A percentile compares a stretch with the other conserved stretches of the same genome.
Conservation (phyloP, 1,140 invertebrate genomes). For the Drosophila repleta region DNA sequence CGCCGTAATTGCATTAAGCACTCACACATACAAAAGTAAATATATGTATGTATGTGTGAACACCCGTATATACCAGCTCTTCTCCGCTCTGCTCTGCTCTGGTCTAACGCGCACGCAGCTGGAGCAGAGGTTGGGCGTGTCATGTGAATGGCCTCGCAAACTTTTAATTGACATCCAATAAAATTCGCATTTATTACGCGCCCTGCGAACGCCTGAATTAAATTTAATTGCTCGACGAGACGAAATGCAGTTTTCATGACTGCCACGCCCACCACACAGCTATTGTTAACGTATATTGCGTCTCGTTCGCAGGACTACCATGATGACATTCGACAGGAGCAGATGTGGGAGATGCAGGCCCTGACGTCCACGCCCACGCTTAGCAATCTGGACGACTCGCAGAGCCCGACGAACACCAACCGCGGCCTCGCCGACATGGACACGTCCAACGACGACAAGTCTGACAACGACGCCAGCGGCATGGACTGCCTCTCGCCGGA, state of each 20-base stretch:
- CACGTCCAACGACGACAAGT: conserved; percentile 81
- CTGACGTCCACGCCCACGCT: conserved; percentile 85
- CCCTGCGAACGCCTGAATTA: conserved; percentile 56
- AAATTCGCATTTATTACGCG: conserved; percentile 76
- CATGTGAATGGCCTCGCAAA: conserved; percentile 62
- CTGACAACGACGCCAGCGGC: conserved; percentile 72
- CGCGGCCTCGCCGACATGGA: conserved; percentile 79
- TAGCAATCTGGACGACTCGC: conserved; percentile 73
- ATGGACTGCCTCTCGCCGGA: conserved; percentile 79
- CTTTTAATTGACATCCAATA: conserved; percentile 82
- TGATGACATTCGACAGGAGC: conserved; percentile 93
- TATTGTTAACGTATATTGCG: background rate
- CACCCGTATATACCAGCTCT: background rate
- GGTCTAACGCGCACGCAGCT: conserved; percentile 48
- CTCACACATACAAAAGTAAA: conserved; percentile 50
- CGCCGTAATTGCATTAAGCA: conserved; percentile 73
- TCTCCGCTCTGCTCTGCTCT: background rate
- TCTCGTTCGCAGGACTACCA: conserved; percentile 88
- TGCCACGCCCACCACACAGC: background rate
- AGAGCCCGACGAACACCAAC: conserved; percentile 66
- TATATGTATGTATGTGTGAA: background rate
- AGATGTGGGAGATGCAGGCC: conserved; percentile 93
- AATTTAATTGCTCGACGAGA: conserved; percentile 70
- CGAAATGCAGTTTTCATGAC: conserved; percentile 20
- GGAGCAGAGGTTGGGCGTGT: background rate